A percentile compares a stretch with the other conserved stretches of the same genome.
Conservation (phyloP, 2,113 vertebrate genomes). For the Dipodomys ordii region DNA sequence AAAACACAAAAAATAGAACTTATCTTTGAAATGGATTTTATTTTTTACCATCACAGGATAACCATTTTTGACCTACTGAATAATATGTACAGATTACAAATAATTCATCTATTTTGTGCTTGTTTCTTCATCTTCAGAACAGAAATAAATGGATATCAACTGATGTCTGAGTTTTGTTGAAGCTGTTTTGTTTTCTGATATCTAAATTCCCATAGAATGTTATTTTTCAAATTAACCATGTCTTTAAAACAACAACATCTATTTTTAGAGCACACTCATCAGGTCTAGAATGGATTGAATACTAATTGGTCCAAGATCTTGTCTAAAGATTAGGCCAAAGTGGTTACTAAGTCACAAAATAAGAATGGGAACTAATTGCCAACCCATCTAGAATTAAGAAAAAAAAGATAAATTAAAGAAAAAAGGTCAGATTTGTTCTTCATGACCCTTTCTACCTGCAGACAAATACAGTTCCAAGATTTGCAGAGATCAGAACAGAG, state of each 20-base stretch:
- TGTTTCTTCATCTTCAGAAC: conserved; percentile 34
- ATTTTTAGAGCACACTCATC: neutral
- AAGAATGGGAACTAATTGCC: conserved; percentile 41
- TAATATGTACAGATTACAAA: neutral
- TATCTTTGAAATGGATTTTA: neutral
- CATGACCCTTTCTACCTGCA: conserved; percentile 31
- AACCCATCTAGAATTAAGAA: conserved; percentile 33
- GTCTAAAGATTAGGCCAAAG: neutral
- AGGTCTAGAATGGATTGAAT: neutral
- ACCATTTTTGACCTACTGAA: conserved; percentile 16
- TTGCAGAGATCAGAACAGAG: conserved; percentile 28
- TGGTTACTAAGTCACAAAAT: conserved; percentile 24
- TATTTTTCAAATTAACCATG: conserved; percentile 17
- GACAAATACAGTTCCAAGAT: conserved; percentile 35
- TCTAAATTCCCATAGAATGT: neutral
- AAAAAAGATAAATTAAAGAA: conserved; percentile 5
- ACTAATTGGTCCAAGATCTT: conserved; percentile 18
- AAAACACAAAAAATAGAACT: neutral
- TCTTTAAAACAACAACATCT: conserved; percentile 21
- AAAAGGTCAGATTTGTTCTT: conserved; percentile 37
- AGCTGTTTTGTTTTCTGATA: neutral
- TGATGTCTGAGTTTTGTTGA: neutral
- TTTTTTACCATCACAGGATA: neutral
- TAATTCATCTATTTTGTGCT: conserved; percentile 7
- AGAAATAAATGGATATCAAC: neutral